Conservation (phyloP, 1,140 invertebrate genomes). For the Drosophila virilis region DNA sequence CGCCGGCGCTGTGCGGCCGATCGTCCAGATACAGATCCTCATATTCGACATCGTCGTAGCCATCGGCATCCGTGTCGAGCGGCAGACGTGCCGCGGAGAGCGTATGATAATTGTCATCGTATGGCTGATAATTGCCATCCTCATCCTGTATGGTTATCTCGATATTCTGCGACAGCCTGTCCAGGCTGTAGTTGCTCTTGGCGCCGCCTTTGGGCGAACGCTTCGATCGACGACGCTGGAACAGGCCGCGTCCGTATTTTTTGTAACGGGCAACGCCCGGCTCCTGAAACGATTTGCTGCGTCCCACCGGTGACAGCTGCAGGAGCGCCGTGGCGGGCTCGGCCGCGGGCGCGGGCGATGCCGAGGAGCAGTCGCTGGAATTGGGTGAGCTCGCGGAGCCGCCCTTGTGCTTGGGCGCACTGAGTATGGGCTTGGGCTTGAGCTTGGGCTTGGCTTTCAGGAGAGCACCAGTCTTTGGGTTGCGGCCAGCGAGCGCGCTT, state of each 20-base stretch:
- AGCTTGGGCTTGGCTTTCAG: conserved; percentile 59
- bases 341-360: conserved; percentile 60
- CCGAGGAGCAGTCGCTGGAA: conserved; percentile 78
- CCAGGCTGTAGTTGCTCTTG: conserved; percentile 78
- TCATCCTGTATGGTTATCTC: conserved; percentile 83
- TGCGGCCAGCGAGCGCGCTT: conserved; percentile 56
- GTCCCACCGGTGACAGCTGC: conserved; percentile 68
- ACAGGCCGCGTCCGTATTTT: conserved; percentile 72
- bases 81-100: conserved; percentile 20
- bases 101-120: conserved; percentile 78
- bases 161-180: conserved; percentile 78
- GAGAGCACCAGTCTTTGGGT: conserved; percentile 76
- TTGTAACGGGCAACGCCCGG: conserved; percentile 69
- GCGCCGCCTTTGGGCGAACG: conserved; percentile 53
- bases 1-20: conserved; percentile 50
- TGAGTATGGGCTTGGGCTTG: conserved; percentile 75
- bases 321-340: conserved; percentile 26
- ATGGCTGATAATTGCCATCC: conserved; percentile 76
- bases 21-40: conserved; percentile 76
- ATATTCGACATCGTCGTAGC: conserved; percentile 69
- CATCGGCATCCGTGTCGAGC: conserved; percentile 45
- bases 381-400: conserved; percentile 76
- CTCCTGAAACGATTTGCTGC: conserved; percentile 83
- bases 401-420: conserved; percentile 64
- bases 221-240: conserved; percentile 73